Evolutionary conservation across 2,797 vertebrate genomes (phyloP), one percentile per base, ranked within the genome.

Genomic region (Chiroxiphia lanceolata): DNA sequence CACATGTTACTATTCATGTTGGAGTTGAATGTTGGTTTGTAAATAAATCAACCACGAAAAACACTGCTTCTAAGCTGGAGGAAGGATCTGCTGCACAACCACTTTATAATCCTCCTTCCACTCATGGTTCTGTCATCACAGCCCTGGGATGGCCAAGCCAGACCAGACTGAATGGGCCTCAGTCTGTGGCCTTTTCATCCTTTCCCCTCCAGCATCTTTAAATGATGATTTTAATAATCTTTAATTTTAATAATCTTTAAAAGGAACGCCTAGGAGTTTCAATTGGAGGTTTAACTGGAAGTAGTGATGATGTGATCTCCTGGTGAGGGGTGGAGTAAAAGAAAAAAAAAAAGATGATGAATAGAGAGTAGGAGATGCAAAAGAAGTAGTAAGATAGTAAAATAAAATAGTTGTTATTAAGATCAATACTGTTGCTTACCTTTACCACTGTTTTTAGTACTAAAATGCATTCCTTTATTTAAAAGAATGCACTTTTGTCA

Each of bases 321-420:
- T 53, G 13, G 6, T 33, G 8, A 2, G 13, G 11, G 3, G 2
- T 0, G 7, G 10, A 48, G 9, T 17, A 6, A 26, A 33, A 19
- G 23, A 64, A 29, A 20, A 11, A 53, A 44, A 56, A 44, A 2
- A 6, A 21, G 25, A 31, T 19, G 11, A 21, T 27, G 9, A 69
- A 17, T 27, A 40, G 6, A 69, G 34, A 36, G 10, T n/a, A 80
- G 7, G 44, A 3, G 3, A 29, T 59, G 42, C 33, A 57, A 47
- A 75, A 83, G 25, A 26, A 48, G 15, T 14, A 76, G 20, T 27
- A 65, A 83, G 68, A 54, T 26, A 54, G 11, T 34, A 36, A 33
- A 51, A 42, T 13, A 29, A 65, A 77, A 15, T 23, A 13, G 1
- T 9, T 61, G 22, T 45, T 54, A 5, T 29, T n/a, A 59, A 50